Base-by-base conservation (phyloP, 2,797 vertebrate genomes). In the Xerus rutilus region DNA sequence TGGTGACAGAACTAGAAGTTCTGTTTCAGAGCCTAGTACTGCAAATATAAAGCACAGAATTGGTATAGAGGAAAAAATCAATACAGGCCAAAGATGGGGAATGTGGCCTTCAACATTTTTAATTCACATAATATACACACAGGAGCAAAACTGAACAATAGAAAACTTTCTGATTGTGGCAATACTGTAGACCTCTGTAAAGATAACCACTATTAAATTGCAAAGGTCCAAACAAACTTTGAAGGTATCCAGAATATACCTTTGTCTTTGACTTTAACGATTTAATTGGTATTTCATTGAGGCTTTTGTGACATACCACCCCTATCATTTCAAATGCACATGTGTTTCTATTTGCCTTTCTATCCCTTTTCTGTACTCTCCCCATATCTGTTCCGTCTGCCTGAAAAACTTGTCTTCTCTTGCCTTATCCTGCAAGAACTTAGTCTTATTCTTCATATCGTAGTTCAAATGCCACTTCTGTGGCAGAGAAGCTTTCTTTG, bases 131-230 rank as follows among this genome's bases (percentile, higher is more conserved):
- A 45, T 79, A 62, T 6, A 54, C 72, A 86, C 70, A 88, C 25
- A 69, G 30, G 83, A 94, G 39, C 32, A 94, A 93, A 96, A n/a
- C 3, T 9, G 91, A 93, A 67, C 49, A 90, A 70, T 54, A 78
- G 70, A 10, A 92, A 49, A 86, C 35, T n/a, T 79, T 94, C 93
- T 88, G 57, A 90, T 32, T 32, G 12, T 32, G n/a, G 30, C 64
- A 62, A 20, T 20, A 45, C 8, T 7, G 3, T 0, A 28, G n/a
- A 35, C 28, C 47, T 25, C 69, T 93, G 77, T 18, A n/a, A 79
- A 92, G 43, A n/a, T 10, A 9, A 14, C 49, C 15, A 62, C 2
- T 47, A 1, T 67, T 32, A 85, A 69, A 65, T 3, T 57, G 20
- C 32, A 69, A 3, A 35, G 13, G 39, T 25, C 54, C 54, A 86